Evolutionary conservation across 1,140 invertebrate species (phyloP).

Genomic region (Drosophila kanapiae): DNA sequence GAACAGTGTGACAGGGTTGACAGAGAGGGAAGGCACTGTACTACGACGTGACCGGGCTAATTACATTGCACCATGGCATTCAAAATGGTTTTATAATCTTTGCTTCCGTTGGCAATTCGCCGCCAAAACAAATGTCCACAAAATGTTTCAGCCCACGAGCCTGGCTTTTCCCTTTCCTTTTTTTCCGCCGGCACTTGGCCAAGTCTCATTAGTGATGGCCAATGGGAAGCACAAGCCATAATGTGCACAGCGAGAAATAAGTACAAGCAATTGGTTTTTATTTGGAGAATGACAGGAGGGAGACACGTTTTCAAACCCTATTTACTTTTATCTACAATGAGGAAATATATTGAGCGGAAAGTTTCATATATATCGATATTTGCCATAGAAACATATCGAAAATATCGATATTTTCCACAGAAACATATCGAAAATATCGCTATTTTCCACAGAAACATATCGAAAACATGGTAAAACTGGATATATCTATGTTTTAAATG

Average conservation of each 20-base stretch:
- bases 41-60: slow-evolving; percentile 53
- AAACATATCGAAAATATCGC: too few relatives aligned
- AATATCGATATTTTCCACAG: too few relatives aligned
- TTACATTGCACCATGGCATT: slow-evolving; percentile 68
- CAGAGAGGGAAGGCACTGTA: background rate
- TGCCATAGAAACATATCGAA: too few relatives aligned
- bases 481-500: too few relatives aligned
- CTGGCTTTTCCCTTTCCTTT: background rate
- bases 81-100: slow-evolving; percentile 76
- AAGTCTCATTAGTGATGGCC: slow-evolving; percentile 62
- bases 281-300: too few relatives aligned
- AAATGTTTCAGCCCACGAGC: slow-evolving; percentile 30
- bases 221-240: slow-evolving; percentile 21
- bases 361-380: too few relatives aligned
- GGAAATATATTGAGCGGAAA: too few relatives aligned
- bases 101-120: slow-evolving; percentile 72
- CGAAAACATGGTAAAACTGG: too few relatives aligned
- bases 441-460: too few relatives aligned
- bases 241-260: background rate
- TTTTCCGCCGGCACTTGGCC: slow-evolving; percentile 19
- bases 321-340: too few relatives aligned
- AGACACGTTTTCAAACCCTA: too few relatives aligned
- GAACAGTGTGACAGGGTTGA: background rate
- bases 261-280: background rate
- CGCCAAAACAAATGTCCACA: slow-evolving; percentile 30